Percentiles rank a stretch among this genome's conserved stretches.
Evolutionary conservation across 2,797 vertebrate genomes (phyloP).

Genomic region (Eleutherodactylus coqui): DNA sequence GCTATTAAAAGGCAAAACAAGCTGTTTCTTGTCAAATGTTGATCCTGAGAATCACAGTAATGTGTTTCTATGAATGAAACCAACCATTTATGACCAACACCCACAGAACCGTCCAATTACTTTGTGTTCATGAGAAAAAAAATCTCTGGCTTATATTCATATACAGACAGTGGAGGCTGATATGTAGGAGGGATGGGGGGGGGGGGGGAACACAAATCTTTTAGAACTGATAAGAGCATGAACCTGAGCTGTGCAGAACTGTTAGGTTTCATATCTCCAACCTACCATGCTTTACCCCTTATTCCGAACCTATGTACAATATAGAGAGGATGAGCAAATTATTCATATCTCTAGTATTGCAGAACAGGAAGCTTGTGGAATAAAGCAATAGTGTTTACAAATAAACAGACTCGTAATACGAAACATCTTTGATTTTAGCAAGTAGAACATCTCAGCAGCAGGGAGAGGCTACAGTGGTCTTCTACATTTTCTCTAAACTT

Average conservation of each 20-base stretch:
- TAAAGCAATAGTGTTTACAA: too few relatives aligned
- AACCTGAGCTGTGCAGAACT: neutral
- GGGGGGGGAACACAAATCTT: neutral
- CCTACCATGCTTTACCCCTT: neutral
- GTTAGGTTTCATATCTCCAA: neutral
- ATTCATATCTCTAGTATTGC: neutral
- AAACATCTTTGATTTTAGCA: too few relatives aligned
- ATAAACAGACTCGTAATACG: too few relatives aligned
- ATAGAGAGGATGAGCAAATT: neutral
- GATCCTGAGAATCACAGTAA: slow-evolving; percentile 54
- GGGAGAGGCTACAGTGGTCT: too few relatives aligned
- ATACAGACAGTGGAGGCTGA: neutral
- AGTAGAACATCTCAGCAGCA: too few relatives aligned
- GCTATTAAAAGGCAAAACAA: slow-evolving; percentile 60
- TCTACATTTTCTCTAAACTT: too few relatives aligned
- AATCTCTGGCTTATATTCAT: neutral
- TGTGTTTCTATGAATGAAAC: slow-evolving; percentile 57
- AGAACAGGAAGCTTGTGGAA: neutral
- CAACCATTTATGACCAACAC: slow-evolving; percentile 53
- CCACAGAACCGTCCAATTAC: slow-evolving; percentile 40
- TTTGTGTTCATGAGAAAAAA: slow-evolving; percentile 19
- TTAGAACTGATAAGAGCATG: neutral
- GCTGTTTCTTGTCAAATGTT: slow-evolving; percentile 62
- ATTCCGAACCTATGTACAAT: neutral
- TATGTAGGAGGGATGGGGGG: slow-evolving; percentile 2